Evolutionary conservation across 2,888 invertebrate genomes (phyloP), one percentile per base, ranked within the genome.

Genomic region (Ceramica pisi): DNA sequence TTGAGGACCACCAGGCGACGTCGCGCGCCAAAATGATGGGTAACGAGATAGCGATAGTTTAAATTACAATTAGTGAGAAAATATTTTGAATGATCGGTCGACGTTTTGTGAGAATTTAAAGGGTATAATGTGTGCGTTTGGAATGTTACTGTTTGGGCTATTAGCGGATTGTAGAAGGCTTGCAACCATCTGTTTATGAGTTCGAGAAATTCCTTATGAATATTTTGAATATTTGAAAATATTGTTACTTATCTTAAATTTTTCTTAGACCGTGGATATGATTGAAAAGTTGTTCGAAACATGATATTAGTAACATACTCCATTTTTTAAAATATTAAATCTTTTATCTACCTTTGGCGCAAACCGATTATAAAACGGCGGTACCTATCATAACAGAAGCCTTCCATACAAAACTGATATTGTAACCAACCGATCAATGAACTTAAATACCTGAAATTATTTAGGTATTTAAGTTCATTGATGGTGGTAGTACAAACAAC

Each of bases 1-100:
- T 86, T 88, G 91, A 92, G 83, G 95, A 95, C 95, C 95, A 95
- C 95, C 95, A 86, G 84, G 93, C 83, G 78, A 80, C 80, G 90
- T 87, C 89, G 89, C 89, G 89, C 89, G 86, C 85, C 82, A 81
- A 80, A 81, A 83, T 75, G 93, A 93, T 93, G 86, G 81, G 81
- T 74, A 41, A 23, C 51, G 19, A 74, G 94, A 94, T 94, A 94
- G 87, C 73, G 81, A 91, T 92, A 92, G 92, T 92, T 94, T 92
- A 92, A 89, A 91, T 94, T 91, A 93, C 92, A 93, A 92, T 94
- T 92, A 93, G 90, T 91, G 89, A 89, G 89, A 91, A 89, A 90
- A 90, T 89, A 87, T 89, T 90, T 87, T 80, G 76, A 84, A 76
- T 69, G 81, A 75, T 63, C 69, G 46, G 19, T 60, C 19, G 51